Conservation (phyloP, 1,140 invertebrate genomes). For the Oryctes rhinoceros region DNA sequence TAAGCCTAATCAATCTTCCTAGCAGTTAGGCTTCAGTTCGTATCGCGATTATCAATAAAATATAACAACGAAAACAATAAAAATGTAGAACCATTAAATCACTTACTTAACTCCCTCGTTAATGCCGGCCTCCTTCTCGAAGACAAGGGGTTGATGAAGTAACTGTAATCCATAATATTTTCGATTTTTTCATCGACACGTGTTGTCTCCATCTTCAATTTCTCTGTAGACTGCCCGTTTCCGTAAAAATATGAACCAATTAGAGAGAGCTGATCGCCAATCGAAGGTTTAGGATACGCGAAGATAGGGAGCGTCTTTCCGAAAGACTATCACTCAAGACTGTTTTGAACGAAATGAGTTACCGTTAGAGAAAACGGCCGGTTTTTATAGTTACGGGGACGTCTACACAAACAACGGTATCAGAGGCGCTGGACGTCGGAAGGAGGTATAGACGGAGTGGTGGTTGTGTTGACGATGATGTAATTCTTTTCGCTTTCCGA, state of each 20-base stretch:
- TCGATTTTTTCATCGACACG: slow-evolving; percentile 42
- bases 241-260: too few species aligned
- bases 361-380: neutral
- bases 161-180: slow-evolving; percentile 54
- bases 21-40: neutral
- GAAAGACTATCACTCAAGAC: neutral
- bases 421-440: neutral
- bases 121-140: slow-evolving; percentile 57
- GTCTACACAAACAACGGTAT: neutral
- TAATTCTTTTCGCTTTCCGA: slow-evolving; percentile 7
- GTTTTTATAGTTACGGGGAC: slow-evolving; percentile 1
- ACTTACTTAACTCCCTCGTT: slow-evolving; percentile 60
- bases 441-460: neutral
- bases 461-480: slow-evolving; percentile 9
- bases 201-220: slow-evolving; percentile 10
- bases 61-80: neutral
- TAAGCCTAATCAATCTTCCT: neutral
- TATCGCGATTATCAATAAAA: neutral
- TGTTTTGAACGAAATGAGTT: slow-evolving; percentile 25
- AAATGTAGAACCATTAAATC: neutral
- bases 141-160: slow-evolving; percentile 56
- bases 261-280: neutral
- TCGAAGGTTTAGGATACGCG: neutral
- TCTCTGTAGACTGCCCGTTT: neutral
- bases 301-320: neutral